These are phyloP conservation scores for Netelia inedita DNA, from an alignment of 2,888 invertebrate species.

Conservation along the genomic window DNA sequence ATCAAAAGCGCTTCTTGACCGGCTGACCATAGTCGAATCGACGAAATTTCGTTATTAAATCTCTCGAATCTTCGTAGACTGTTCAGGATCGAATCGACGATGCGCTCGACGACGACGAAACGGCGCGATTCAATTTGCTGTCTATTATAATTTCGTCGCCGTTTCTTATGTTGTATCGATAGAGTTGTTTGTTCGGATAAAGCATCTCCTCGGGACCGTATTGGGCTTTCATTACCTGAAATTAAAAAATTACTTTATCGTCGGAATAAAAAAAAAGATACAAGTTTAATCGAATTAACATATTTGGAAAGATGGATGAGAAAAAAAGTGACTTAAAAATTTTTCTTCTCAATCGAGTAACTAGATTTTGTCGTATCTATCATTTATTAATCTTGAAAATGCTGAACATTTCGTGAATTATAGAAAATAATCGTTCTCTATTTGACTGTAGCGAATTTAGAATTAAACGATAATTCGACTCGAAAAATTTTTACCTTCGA, in stretches of 20 bases:
- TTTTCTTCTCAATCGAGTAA: too few species aligned
- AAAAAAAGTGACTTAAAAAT: too few species aligned
- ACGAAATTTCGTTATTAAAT: conserved; percentile 43
- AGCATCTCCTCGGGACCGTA: conserved; percentile 95
- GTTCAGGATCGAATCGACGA: conserved; percentile 83
- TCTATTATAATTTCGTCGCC: conserved; percentile 97
- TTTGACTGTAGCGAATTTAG: not conserved
- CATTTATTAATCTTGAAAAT: not conserved
- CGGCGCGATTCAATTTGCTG: conserved; percentile 89
- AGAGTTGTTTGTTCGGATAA: conserved; percentile 94
- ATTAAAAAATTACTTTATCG: conserved; percentile 54
- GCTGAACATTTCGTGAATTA: not conserved
- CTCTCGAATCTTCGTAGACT: conserved; percentile 21
- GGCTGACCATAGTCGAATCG: conserved; percentile 7
- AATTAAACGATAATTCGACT: too few species aligned
- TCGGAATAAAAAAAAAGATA: conserved; percentile 1
- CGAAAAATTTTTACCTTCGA: conserved; percentile 63
- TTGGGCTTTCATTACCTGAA: conserved; percentile 85
- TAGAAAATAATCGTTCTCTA: not conserved
- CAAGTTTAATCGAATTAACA: not conserved
- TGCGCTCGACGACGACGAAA: conserved; percentile 79
- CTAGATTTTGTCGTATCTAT: not conserved
- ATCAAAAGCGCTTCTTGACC: not conserved
- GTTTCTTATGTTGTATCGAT: conserved; percentile 95
- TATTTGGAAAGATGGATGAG: too few species aligned